These are phyloP conservation scores for Rhynchonycteris naso DNA, from an alignment of 2,797 vertebrate species.

Conservation along the genomic window DNA sequence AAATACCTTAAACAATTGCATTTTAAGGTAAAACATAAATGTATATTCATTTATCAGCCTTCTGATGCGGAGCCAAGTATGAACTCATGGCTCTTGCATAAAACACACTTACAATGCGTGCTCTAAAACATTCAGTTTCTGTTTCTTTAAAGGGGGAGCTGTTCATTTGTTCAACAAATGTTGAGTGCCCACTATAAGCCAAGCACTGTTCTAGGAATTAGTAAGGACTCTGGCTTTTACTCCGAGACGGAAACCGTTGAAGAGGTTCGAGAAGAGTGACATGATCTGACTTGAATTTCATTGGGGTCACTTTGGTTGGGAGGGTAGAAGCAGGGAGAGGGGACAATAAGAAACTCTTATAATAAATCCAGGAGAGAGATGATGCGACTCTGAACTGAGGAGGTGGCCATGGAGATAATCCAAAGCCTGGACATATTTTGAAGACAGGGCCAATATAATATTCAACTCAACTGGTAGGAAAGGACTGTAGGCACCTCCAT, in stretches of 20 bases:
- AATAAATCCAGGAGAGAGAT: not conserved
- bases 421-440: not conserved
- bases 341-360: not conserved
- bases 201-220: slow-evolving; percentile 13
- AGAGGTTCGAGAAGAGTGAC: not conserved
- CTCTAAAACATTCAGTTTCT: slow-evolving; percentile 38
- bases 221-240: slow-evolving; percentile 4
- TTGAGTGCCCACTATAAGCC: not conserved
- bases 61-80: slow-evolving; percentile 32
- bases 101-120: slow-evolving; percentile 7
- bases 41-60: not conserved
- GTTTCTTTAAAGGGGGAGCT: slow-evolving; percentile 14
- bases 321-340: not conserved
- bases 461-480: not conserved
- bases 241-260: not conserved
- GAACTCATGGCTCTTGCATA: slow-evolving; percentile 41
- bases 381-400: not conserved
- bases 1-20: slow-evolving; percentile 51
- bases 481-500: not conserved
- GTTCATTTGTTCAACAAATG: slow-evolving; percentile 43
- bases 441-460: not conserved
- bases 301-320: not conserved
- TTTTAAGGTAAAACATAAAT: slow-evolving; percentile 42
- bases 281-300: not conserved
- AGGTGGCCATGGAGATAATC: not conserved